Conservation (phyloP, 53 echinoderm and acorn worm species). For the Henricia sp. region DNA sequence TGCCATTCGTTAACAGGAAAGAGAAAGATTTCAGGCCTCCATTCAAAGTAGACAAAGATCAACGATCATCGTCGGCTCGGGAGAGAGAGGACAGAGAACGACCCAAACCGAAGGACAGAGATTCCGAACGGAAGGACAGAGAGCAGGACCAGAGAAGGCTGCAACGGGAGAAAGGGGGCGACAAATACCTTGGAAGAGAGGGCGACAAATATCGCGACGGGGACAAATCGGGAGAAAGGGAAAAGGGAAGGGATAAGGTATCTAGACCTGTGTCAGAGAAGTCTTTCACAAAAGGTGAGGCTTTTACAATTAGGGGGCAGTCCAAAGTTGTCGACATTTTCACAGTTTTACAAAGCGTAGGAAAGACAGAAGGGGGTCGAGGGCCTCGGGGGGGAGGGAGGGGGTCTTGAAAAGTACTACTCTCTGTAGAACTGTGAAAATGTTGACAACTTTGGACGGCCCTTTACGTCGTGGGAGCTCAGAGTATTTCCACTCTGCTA, state of each 20-base stretch:
- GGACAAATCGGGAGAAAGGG: slow-evolving; percentile 38
- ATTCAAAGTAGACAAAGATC: slow-evolving; percentile 22
- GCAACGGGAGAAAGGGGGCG: slow-evolving; percentile 32
- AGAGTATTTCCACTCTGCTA: too few species aligned
- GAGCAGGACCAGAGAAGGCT: slow-evolving; percentile 33
- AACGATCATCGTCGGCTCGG: background rate
- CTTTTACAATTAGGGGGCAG: too few species aligned
- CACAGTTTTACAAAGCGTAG: too few species aligned
- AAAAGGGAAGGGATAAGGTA: slow-evolving; percentile 20
- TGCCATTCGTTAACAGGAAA: slow-evolving; percentile 5
- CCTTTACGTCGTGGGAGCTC: too few species aligned
- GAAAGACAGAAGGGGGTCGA: too few species aligned
- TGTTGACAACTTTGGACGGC: too few species aligned
- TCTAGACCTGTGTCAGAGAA: slow-evolving; percentile 17
- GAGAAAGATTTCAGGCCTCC: slow-evolving; percentile 17
- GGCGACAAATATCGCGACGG: slow-evolving; percentile 49
- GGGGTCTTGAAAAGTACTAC: too few species aligned
- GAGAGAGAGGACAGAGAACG: slow-evolving; percentile 8
- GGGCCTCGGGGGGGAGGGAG: too few species aligned
- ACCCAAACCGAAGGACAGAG: slow-evolving; percentile 34
- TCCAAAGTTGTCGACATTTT: too few species aligned
- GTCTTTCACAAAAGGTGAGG: slow-evolving; percentile 6
- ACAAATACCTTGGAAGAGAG: slow-evolving; percentile 49
- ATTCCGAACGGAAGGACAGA: slow-evolving; percentile 21
- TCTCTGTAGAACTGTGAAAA: too few species aligned